Evolutionary conservation across 2,888 invertebrate species (phyloP), one percentile per base, ranked within the genome.

Genomic region (Leptopilina drosophilae): DNA sequence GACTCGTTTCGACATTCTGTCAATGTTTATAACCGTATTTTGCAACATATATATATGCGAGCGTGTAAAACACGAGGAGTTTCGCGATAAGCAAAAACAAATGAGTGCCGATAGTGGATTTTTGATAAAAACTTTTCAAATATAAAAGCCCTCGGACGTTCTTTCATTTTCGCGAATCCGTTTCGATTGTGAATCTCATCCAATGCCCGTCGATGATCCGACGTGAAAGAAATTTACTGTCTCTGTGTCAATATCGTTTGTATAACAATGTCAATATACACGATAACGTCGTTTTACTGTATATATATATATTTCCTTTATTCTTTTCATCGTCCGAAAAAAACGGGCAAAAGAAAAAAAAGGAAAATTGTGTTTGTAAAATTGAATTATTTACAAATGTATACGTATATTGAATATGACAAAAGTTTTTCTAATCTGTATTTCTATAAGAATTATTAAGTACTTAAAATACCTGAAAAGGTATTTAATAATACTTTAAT

Each of bases 61-160:
- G 5, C 33, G 33, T 42, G 42, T 42, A 42, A 42, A 6, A 42
- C 8, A 8, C 42, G 42, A 6, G 86, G 83, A 82, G 81, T 81
- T 83, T 79, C 76, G 81, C 82, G 90, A 90, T 90, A 90, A 89
- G 88, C 89, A 89, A 89, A 90, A 90, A 90, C 89, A 90, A 90
- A 90, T 89, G 90, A 88, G 87, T 85, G 84, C 84, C 85, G 89
- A 90, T 88, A 88, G 85, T 84, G 78, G 64, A 67, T 76, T 80
- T 82, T 80, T 82, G 88, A 88, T 88, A 87, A 85, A 76, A 77
- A 69, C 81, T 46, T 77, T 73, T 56, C 56, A 49, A 69, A 73
- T 73, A 56, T 73, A 53, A 73, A 73, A 73, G 73, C 73, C 53
- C 73, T 56, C 73, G 73, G 62, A 86, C 82, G 83, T 82, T 85